Evolutionary conservation across 2,797 vertebrate genomes (phyloP), one percentile per base, ranked within the genome.

Genomic region (Muraenolepis orangiensis): DNA sequence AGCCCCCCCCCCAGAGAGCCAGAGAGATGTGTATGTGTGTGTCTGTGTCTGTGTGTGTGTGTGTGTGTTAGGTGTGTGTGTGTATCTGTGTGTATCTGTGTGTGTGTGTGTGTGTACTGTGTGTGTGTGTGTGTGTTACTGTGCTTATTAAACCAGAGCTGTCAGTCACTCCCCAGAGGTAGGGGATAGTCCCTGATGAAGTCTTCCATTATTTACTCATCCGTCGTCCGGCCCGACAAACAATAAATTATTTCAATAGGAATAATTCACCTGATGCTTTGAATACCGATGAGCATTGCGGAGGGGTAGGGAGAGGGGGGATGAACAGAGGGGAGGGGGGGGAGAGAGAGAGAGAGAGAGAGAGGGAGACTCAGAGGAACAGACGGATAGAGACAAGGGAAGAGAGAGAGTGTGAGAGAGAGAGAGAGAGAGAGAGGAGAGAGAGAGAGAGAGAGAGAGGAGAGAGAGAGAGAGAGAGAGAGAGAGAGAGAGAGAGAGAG

Each of bases 191-290:
- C 84, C 84, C 84, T 82, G 89, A 93, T 90, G 85, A 88, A 90
- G 74, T 77, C 82, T 92, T 93, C 85, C 87, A 92, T 93, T 91
- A 92, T 93, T 92, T 91, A 91, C 87, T 1, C 28, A 81, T n/a
- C n/a, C n/a, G 76, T 74, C 66, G 81, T 83, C 87, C 85, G 71
- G 78, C 72, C 72, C 77, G 78, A 88, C 76, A 85, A 86, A 85
- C 86, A 90, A 91, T 92, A 87, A 91, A 91, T 91, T 90, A 92
- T 90, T 92, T 90, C 85, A 89, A 85, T 81, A 78, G 75, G 81
- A 91, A 91, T 90, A 85, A 90, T 89, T 90, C 84, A 81, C 75
- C 80, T 32, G 70, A 74, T 66, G 77, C 76, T 88, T 79, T 88
- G 89, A 89, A 91, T 90, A 81, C 78, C 84, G 82, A 85, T 73